These are phyloP conservation scores for Scaptomyza caliginosa DNA, from an alignment of 2,888 invertebrate species.

Conservation along the genomic window DNA sequence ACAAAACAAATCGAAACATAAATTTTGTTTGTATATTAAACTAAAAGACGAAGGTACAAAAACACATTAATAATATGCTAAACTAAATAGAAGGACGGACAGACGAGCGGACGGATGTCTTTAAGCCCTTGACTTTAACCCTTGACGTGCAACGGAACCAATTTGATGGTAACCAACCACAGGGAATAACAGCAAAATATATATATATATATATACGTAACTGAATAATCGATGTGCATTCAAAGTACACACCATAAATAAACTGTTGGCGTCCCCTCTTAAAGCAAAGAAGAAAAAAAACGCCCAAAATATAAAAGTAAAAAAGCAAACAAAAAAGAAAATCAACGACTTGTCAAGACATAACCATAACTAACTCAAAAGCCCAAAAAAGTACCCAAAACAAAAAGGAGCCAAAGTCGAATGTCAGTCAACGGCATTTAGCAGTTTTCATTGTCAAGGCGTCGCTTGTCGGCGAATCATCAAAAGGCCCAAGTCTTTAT, in stretches of 20 bases:
- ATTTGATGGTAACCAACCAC: constrained; percentile 46
- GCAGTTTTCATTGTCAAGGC: constrained; percentile 77
- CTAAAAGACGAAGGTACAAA: constrained; percentile 10
- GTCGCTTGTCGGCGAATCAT: constrained; percentile 67
- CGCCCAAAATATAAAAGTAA: constrained; percentile 12
- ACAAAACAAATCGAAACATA: constrained; percentile 25
- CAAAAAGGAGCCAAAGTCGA: constrained; percentile 19
- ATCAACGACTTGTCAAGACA: constrained; percentile 62
- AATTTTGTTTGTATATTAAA: constrained; percentile 16
- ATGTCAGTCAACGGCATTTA: constrained; percentile 64
- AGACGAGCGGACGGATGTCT: constrained; percentile 26
- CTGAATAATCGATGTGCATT: constrained; percentile 56
- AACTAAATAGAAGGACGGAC: constrained; percentile 7
- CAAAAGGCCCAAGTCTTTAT: constrained; percentile 69
- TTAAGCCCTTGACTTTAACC: constrained; percentile 78
- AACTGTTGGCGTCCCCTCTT: constrained; percentile 20
- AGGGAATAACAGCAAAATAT: constrained; percentile 25
- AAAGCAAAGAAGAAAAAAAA: constrained; percentile 30
- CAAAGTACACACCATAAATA: constrained; percentile 69
- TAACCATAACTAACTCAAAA: constrained; percentile 66
- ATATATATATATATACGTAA: constrained; percentile 7
- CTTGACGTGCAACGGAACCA: constrained; percentile 33
- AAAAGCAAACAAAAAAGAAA: constrained; percentile 18
- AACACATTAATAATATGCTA: constrained; percentile 53
- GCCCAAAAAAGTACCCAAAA: constrained; percentile 1